Percentiles rank a stretch among this genome's conserved stretches.
These are phyloP conservation scores for Varanus salvator DNA, from an alignment of 2,113 vertebrate genomes.

Conservation along the genomic window DNA sequence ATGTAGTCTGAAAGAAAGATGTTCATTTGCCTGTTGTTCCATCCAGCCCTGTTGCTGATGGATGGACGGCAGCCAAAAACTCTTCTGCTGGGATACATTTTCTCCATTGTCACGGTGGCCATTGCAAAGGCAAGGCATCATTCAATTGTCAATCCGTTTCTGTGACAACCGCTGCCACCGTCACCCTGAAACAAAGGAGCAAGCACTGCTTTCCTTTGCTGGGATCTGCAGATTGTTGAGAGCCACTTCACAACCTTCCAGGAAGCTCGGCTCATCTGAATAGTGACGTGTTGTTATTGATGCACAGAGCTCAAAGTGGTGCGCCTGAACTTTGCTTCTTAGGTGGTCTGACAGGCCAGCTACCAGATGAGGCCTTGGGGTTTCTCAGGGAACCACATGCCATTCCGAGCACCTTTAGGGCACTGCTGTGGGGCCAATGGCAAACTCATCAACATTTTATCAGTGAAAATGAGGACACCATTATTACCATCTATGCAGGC, in stretches of 20 bases:
- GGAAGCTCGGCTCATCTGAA: background rate
- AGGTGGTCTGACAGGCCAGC: background rate
- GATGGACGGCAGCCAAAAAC: background rate
- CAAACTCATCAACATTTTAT: background rate
- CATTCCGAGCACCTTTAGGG: background rate
- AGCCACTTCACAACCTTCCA: background rate
- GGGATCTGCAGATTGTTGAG: background rate
- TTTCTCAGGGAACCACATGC: too few relatives aligned
- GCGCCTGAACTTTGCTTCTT: background rate
- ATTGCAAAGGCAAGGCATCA: constrained; percentile 2
- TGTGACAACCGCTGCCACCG: background rate
- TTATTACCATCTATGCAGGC: background rate
- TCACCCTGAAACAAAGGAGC: background rate
- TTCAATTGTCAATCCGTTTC: background rate
- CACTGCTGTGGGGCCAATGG: background rate
- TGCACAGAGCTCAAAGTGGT: too few relatives aligned
- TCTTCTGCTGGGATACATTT: constrained; percentile 7
- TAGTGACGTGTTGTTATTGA: background rate
- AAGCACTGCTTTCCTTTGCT: background rate
- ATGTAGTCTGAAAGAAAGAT: background rate
- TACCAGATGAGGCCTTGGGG: background rate
- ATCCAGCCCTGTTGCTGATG: background rate
- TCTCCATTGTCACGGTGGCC: background rate
- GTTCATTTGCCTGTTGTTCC: background rate
- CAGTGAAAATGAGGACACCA: background rate